These are phyloP conservation scores for Thamnaconus septentrionalis DNA, from an alignment of 2,113 vertebrate genomes.

Conservation along the genomic window DNA sequence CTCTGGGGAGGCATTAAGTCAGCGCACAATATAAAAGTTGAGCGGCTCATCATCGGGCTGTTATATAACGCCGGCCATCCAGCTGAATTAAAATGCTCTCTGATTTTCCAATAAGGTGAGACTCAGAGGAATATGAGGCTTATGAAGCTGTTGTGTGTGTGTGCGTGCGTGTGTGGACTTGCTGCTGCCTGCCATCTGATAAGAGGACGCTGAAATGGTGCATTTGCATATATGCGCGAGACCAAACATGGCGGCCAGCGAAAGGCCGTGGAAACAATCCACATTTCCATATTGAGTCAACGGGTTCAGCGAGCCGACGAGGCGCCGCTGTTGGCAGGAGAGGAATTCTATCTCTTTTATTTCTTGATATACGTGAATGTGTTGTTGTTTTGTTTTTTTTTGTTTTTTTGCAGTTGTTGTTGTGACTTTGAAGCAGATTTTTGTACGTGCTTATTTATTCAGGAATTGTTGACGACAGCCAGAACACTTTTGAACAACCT, in stretches of 20 bases:
- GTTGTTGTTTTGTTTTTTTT: no score
- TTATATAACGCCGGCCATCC: conserved; percentile 16
- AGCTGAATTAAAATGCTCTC: conserved; percentile 27
- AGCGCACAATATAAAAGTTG: conserved; percentile 15
- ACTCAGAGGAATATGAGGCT: conserved; percentile 52
- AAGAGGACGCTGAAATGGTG: conserved; percentile 51
- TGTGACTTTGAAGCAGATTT: no score
- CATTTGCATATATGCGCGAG: conserved; percentile 65
- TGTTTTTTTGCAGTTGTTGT: no score
- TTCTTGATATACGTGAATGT: no score
- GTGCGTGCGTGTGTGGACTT: conserved; percentile 5
- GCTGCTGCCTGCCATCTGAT: conserved; percentile 39
- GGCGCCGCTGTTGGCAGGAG: background rate
- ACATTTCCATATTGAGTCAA: conserved; percentile 37
- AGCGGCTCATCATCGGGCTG: conserved; percentile 24
- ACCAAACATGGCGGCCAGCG: conserved; percentile 23
- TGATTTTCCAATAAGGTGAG: conserved; percentile 49
- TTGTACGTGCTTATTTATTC: no score
- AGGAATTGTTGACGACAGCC: no score
- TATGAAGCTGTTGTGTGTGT: conserved; percentile 52
- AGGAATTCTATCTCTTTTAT: no score
- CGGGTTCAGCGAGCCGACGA: conserved; percentile 4
- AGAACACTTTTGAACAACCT: no score
- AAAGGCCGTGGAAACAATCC: conserved; percentile 46
- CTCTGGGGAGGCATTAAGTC: conserved; percentile 15